Evolutionary conservation across 2,113 vertebrate genomes (phyloP).

Genomic region (Sardina pilchardus): DNA sequence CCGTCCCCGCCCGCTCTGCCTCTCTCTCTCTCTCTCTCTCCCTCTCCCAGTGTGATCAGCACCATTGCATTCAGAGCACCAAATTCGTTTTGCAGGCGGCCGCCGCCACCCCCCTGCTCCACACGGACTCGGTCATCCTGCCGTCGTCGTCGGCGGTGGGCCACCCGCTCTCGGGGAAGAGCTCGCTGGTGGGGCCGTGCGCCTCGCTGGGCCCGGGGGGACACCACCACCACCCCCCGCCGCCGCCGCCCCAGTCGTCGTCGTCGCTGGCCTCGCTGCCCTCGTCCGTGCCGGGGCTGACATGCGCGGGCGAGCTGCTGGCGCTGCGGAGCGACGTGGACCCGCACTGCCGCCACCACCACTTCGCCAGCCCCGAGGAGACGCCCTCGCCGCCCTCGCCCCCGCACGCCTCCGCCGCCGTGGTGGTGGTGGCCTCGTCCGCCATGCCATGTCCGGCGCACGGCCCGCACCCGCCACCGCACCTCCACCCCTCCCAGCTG

Average conservation of each 20-base stretch:
- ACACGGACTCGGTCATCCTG: slow-evolving; percentile 82
- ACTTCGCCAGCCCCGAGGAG: slow-evolving; percentile 85
- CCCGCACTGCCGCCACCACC: slow-evolving; percentile 72
- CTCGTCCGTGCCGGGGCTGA: slow-evolving; percentile 82
- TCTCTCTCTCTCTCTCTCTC: slow-evolving; percentile 24
- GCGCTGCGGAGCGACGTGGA: slow-evolving; percentile 73
- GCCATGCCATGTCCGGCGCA: slow-evolving; percentile 66
- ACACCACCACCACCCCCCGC: no score
- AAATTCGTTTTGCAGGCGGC: slow-evolving; percentile 97
- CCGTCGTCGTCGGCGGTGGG: slow-evolving; percentile 66
- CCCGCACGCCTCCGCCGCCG: slow-evolving; percentile 66
- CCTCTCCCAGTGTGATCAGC: slow-evolving; percentile 84
- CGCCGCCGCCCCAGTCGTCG: slow-evolving; percentile 15
- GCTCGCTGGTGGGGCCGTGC: slow-evolving; percentile 79
- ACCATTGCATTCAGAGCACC: slow-evolving; percentile 97
- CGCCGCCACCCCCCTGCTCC: slow-evolving; percentile 86
- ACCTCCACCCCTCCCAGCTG: slow-evolving; percentile 77
- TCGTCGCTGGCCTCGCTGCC: slow-evolving; percentile 79
- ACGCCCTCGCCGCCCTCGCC: slow-evolving; percentile 77
- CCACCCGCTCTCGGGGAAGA: slow-evolving; percentile 79
- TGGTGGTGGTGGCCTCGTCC: slow-evolving; percentile 38
- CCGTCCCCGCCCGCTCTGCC: neutral
- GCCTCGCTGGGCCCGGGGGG: slow-evolving; percentile 78
- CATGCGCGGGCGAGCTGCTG: slow-evolving; percentile 81
- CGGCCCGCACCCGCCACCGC: slow-evolving; percentile 58